These are phyloP conservation scores for Zaprionus ghesquierei DNA, from an alignment of 1,140 invertebrate species.

Conservation along the genomic window DNA sequence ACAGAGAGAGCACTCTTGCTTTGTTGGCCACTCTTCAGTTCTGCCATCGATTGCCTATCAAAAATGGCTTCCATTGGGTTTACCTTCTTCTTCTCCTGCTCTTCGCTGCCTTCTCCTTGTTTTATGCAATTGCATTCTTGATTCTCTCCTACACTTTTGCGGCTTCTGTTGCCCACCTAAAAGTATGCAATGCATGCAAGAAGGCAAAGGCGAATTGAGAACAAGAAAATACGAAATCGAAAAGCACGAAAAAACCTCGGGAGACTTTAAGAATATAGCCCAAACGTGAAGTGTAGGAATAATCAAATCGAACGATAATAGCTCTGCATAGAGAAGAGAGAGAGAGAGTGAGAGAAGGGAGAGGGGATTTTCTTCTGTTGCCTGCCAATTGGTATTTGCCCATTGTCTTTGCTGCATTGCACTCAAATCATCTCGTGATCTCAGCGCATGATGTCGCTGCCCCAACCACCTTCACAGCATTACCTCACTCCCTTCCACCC, in stretches of 20 bases:
- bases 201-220: neutral
- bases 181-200: conserved; percentile 58
- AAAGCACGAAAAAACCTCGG: neutral
- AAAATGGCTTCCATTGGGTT: conserved; percentile 23
- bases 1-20: neutral
- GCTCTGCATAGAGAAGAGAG: neutral
- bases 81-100: neutral
- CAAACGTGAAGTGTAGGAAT: neutral
- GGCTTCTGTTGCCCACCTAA: conserved; percentile 51
- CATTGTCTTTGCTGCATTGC: conserved; percentile 20
- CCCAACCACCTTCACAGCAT: neutral
- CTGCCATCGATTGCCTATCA: conserved; percentile 8
- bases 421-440: conserved; percentile 65
- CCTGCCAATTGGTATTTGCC: conserved; percentile 40
- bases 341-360: neutral
- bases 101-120: conserved; percentile 2
- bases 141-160: conserved; percentile 26
- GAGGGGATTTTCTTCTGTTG: neutral
- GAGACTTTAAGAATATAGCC: neutral
- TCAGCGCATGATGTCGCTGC: conserved; percentile 53
- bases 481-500: neutral
- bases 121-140: conserved; percentile 38
- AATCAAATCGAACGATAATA: neutral
- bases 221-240: neutral
- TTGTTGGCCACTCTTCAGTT: too few relatives aligned